Evolutionary conservation across 2,797 vertebrate species (phyloP).

Genomic region (Schizopygopsis malacanthus): DNA sequence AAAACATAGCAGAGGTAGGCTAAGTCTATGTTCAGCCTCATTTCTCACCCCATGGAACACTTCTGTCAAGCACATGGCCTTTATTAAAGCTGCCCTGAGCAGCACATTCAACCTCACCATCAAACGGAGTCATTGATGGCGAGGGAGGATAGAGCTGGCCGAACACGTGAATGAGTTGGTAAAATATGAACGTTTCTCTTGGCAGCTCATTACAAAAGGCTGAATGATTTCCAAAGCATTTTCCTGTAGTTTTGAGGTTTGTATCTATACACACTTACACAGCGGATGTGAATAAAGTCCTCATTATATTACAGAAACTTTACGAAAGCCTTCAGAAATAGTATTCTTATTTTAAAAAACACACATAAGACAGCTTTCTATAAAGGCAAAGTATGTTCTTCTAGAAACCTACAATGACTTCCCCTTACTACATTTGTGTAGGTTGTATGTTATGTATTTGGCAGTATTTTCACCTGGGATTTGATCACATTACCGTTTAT

Average conservation of each 20-base stretch:
- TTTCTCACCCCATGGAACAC: constrained; percentile 39
- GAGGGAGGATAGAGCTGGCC: constrained; percentile 21
- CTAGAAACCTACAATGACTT: background rate
- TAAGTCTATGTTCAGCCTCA: constrained; percentile 25
- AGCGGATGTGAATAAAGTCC: constrained; percentile 57
- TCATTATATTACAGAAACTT: constrained; percentile 58
- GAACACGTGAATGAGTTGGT: constrained; percentile 14
- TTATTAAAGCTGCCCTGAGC: constrained; percentile 44
- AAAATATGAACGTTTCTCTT: constrained; percentile 33
- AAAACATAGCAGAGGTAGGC: constrained; percentile 38
- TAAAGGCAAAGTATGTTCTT: background rate
- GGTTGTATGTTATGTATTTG: background rate
- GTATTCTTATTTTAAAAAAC: background rate
- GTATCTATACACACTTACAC: background rate
- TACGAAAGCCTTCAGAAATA: constrained; percentile 23
- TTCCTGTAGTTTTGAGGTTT: constrained; percentile 6
- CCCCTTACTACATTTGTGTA: background rate
- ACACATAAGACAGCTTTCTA: constrained; percentile 8
- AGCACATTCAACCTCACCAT: constrained; percentile 15
- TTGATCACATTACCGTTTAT: background rate
- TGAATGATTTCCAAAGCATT: constrained; percentile 22
- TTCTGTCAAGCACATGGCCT: constrained; percentile 36
- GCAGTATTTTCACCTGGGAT: background rate
- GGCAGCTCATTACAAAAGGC: constrained; percentile 27
- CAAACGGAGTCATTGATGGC: constrained; percentile 25